Evolutionary conservation across 2,797 vertebrate species (phyloP).

Genomic region (Coregonus ussuriensis): DNA sequence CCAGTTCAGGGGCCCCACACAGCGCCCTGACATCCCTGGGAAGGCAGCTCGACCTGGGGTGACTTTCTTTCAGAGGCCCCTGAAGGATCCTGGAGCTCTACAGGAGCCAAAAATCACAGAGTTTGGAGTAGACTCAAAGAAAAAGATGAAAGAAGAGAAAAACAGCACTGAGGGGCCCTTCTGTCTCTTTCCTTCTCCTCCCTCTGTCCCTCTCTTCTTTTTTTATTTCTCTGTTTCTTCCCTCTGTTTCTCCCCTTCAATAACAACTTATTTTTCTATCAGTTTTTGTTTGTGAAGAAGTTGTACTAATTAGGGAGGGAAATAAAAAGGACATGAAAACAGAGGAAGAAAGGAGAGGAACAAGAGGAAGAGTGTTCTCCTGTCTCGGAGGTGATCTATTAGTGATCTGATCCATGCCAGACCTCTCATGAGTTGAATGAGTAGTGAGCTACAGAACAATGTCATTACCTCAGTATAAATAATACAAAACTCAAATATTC

Average conservation of each 20-base stretch:
- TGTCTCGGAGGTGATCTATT: slow-evolving; percentile 49
- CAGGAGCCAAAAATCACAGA: slow-evolving; percentile 41
- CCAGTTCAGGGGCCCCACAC: slow-evolving; percentile 19
- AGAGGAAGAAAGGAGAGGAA: slow-evolving; percentile 53
- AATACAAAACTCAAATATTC: slow-evolving; percentile 63
- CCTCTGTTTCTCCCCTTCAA: slow-evolving; percentile 42
- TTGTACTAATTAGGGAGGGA: slow-evolving; percentile 46
- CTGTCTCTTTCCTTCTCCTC: slow-evolving; percentile 25
- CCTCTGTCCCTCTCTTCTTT: slow-evolving; percentile 19
- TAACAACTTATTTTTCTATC: slow-evolving; percentile 39
- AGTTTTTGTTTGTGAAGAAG: slow-evolving; percentile 32
- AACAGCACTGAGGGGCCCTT: slow-evolving; percentile 48
- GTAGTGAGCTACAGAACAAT: not conserved
- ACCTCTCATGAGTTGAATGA: not conserved
- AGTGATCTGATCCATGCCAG: slow-evolving; percentile 35
- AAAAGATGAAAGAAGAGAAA: slow-evolving; percentile 64
- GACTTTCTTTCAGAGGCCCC: slow-evolving; percentile 34
- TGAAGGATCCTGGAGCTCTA: slow-evolving; percentile 30
- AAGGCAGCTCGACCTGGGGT: slow-evolving; percentile 46
- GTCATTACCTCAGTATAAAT: slow-evolving; percentile 58
- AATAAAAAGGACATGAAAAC: not conserved
- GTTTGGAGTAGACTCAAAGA: slow-evolving; percentile 66
- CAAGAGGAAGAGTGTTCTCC: slow-evolving; percentile 39
- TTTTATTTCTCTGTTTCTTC: slow-evolving; percentile 17
- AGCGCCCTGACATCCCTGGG: slow-evolving; percentile 23